Evolutionary conservation across 2,888 invertebrate genomes (phyloP), one percentile per base, ranked within the genome.

Genomic region (Calephelis perditalis): DNA sequence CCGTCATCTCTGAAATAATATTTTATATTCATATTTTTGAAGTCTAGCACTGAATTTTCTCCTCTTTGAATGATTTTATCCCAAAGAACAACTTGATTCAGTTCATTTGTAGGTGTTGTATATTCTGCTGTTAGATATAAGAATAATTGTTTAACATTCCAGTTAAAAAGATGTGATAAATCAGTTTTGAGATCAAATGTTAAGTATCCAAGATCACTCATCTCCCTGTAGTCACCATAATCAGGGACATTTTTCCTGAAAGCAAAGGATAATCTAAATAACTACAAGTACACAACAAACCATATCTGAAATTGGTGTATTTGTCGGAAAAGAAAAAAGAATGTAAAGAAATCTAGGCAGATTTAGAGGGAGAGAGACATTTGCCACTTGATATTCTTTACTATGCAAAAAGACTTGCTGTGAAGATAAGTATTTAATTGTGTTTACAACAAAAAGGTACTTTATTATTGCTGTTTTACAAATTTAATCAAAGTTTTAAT

Each of bases 1-100:
- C 99, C 99, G 91, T 99, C 99, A 92, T 99, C 99, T 97, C 98
- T 98, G 91, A 99, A 99, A 80, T 99, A 99, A 89, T 99, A 99
- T 79, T 99, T 99, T 2, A 98, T 97, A 82, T 98, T 97, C 93
- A 97, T 95, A 76, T 97, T 97, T 79, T 97, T 96, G 77, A 97
- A 97, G 79, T 98, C 96, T 64, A 99, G 84, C 9, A 96, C 91
- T n/a, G 99, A 95, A 90, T 97, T 97, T 82, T 99, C 98, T 59
- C 97, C 98, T 74, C 99, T 93, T 61, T 96, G 91, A 61, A 99
- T 96, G 67, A 99, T 99, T 91, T 99, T 99, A 83, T 99, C 99
- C 99, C 99, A 99, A 35, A 99, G 89, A 1, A 99, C 98, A 70
- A 99, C 98, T 91, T 97, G 97, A 82, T 97, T 97, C 56, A 98